A percentile compares a stretch with the other conserved stretches of the same genome.
Conservation (phyloP, 1,140 invertebrate genomes). For the Temnothorax nylanderi region DNA sequence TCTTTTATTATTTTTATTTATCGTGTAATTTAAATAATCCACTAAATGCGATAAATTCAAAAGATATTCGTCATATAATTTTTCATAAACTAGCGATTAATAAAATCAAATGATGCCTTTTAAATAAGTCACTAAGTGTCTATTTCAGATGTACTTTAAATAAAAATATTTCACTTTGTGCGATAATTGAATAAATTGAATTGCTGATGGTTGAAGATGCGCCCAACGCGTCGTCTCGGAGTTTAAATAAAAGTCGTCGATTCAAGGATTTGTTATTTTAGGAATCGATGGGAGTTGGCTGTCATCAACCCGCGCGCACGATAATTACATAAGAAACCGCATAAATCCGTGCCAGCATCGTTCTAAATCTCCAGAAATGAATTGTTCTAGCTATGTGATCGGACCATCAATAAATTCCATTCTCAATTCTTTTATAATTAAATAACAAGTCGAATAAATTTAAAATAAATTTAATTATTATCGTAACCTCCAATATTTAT, state of each 20-base stretch:
- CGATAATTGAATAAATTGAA: neutral
- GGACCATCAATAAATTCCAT: constrained; percentile 15
- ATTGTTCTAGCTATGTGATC: constrained; percentile 44
- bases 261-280: constrained; percentile 75
- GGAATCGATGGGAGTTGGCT: constrained; percentile 73
- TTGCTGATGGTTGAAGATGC: neutral
- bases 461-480: neutral
- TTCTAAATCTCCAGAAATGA: constrained; percentile 43
- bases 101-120: neutral
- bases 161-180: constrained; percentile 4
- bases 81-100: neutral
- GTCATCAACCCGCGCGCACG: constrained; percentile 64
- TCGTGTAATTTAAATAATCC: neutral
- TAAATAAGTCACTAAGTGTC: neutral
- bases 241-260: constrained; percentile 63
- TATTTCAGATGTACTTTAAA: neutral
- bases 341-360: constrained; percentile 70
- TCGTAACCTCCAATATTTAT: constrained; percentile 5
- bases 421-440: constrained; percentile 16
- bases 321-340: constrained; percentile 71
- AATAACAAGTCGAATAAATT: neutral
- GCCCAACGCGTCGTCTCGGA: neutral
- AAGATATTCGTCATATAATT: neutral
- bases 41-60: neutral
- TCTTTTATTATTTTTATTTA: neutral